phyloP scores from a whole-genome alignment of 2,113 vertebrate genomes.

The Mormoops blainvillei region DNA sequence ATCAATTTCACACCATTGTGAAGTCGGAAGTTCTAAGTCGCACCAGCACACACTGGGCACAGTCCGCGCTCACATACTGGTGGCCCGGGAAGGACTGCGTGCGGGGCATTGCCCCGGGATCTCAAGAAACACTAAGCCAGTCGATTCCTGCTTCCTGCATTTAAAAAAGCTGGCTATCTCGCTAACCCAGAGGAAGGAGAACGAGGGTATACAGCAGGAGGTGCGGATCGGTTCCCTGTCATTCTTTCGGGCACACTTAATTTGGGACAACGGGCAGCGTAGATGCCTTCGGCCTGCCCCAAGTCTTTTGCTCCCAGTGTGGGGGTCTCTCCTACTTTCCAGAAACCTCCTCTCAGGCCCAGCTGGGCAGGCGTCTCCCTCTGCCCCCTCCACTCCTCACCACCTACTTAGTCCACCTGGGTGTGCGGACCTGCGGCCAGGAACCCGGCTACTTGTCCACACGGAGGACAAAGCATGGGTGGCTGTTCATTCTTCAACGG shows the following conservation, averaged over 20 bases:
- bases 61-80: neutral
- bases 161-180: conserved; percentile 28
- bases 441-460: neutral
- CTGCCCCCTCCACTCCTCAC: rapidly evolving
- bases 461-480: neutral
- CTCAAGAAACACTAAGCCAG: conserved; percentile 42
- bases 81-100: too few relatives aligned
- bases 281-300: neutral
- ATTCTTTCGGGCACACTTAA: neutral
- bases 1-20: too few relatives aligned
- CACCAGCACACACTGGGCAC: neutral
- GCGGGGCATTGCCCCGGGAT: conserved; percentile 50
- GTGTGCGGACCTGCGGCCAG: neutral
- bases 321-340: neutral
- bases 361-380: neutral
- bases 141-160: conserved; percentile 43
- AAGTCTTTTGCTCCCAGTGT: rapidly evolving
- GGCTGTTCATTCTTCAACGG: neutral
- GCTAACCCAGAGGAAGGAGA: conserved; percentile 51
- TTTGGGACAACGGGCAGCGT: neutral
- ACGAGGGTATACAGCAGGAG: neutral
- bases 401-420: neutral
- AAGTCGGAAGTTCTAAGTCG: neutral
- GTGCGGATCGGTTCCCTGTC: neutral
- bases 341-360: neutral